Evolutionary conservation across 2,113 vertebrate species (phyloP).

Genomic region (Menidia beryllina): DNA sequence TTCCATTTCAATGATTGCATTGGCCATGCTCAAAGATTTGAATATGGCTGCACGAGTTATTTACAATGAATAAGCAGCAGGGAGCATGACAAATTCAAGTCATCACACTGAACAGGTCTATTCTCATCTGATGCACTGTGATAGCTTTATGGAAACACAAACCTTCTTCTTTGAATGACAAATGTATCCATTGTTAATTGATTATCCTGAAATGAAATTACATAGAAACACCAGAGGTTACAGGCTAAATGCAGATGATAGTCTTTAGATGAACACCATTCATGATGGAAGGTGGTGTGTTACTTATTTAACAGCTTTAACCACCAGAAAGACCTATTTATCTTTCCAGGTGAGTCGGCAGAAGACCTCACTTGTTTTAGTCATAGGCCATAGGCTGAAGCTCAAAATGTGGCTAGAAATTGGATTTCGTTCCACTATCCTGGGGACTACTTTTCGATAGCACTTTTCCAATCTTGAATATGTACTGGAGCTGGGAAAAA

Average conservation of each 20-base stretch:
- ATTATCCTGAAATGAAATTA: slow-evolving; percentile 21
- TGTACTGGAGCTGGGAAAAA: too few species aligned
- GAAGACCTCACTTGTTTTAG: too few species aligned
- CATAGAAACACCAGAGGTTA: slow-evolving; percentile 10
- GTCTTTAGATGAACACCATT: not conserved
- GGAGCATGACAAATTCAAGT: slow-evolving; percentile 52
- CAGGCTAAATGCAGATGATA: slow-evolving; percentile 15
- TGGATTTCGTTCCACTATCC: too few species aligned
- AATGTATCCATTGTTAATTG: slow-evolving; percentile 15
- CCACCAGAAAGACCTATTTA: too few species aligned
- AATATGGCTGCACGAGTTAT: slow-evolving; percentile 47
- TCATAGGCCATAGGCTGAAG: too few species aligned
- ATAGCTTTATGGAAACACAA: slow-evolving; percentile 30
- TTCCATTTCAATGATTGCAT: slow-evolving; percentile 39
- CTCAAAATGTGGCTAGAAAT: too few species aligned
- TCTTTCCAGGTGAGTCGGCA: too few species aligned
- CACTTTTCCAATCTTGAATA: too few species aligned
- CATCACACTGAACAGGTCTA: slow-evolving; percentile 39
- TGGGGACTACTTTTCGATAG: too few species aligned
- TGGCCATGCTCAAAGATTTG: not conserved
- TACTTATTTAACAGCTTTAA: too few species aligned
- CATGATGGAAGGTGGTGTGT: too few species aligned
- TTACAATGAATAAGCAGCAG: slow-evolving; percentile 55
- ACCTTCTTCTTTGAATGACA: slow-evolving; percentile 31
- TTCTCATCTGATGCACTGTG: slow-evolving; percentile 34